Base-by-base conservation (phyloP, 2,113 vertebrate species). In the Tachuris rubrigastra region DNA sequence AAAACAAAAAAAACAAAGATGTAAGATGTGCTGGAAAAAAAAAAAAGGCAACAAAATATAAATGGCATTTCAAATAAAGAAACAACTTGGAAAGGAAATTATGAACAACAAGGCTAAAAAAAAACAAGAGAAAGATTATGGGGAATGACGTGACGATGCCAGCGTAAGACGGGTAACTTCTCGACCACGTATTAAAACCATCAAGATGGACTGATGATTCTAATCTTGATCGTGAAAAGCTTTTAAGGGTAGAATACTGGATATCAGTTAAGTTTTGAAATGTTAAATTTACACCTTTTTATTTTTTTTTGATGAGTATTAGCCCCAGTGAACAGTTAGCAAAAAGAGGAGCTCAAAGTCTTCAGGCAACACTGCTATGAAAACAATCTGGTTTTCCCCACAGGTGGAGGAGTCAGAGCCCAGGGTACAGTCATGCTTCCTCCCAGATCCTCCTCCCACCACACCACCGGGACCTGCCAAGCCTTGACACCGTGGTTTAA, bases 21-120 rank as follows among this genome's bases (percentile, higher is more conserved):
- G 97, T 98, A 95, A 98, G 93, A 98, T 97, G 96, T 97, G 97
- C 93, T 97, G 97, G 68, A 79, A 98, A 44, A 93, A 98, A 98
- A 80, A 66, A 90, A 83, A 92, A 95, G 72, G 89, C 92, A 91
- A 97, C 94, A 93, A 97, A 94, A 90, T 67, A 96, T 93, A 98
- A 87, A 95, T 41, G 93, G 88, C 92, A 47, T 96, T 96, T 97
- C 63, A 95, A 97, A 96, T 94, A 90, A 96, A 95, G 96, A 94
- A 60, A 95, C 88, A 90, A 96, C 47, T 78, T 72, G 71, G 94
- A 84, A 78, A 77, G 96, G 93, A 81, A 96, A 86, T 80, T 74
- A 87, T 91, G 90, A 95, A 96, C 89, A 95, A 72, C 92, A 92
- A 87, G 62, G 91, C 92, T 91, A 87, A 87, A 92, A 85, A 85